Evolutionary conservation across 2,797 vertebrate genomes (phyloP), one percentile per base, ranked within the genome.

Genomic region (Arremon brunneinucha): DNA sequence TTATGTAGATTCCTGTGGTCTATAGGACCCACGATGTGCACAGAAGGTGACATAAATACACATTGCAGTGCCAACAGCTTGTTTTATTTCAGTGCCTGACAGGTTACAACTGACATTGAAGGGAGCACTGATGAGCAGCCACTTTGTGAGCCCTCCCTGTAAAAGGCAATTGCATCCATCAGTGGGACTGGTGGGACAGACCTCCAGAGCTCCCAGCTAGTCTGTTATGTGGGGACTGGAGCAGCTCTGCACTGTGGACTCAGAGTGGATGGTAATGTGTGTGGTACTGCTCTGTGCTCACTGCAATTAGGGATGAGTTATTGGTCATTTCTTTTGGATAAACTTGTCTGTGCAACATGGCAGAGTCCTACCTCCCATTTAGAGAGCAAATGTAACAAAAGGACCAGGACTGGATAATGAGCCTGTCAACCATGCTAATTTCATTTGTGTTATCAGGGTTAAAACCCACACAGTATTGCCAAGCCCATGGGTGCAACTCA

Each of bases 61-160:
- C 9, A n/a, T 23, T 83, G 39, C 47, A 35, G 70, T 55, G 46
- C 52, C 69, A 85, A 78, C 55, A 77, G 53, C 72, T 86, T 83
- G 74, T 57, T 94, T 87, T 88, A 87, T 74, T 94, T 93, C 64
- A 47, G 1, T 21, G 12, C 28, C 67, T 96, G 83, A 87, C 94
- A 97, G 97, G 96, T 97, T 93, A 96, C 63, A 35, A 52, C 83
- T 87, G 91, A 96, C 94, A 86, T 46, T 15, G 90, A 94, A 65
- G 97, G 95, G 47, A 93, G 96, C 63, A 96, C 96, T 32, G 95
- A 97, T 5, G 90, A 97, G 91, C 93, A 94, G 26, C 95, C 96
- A 27, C 74, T 95, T 89, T 94, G 94, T 62, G 93, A 86, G 46
- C 93, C 96, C 47, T 80, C 50, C 76, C 72, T 93, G 27, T 89